Evolutionary conservation across 1,140 invertebrate genomes (phyloP).

Genomic region (Oryzaephilus surinamensis): DNA sequence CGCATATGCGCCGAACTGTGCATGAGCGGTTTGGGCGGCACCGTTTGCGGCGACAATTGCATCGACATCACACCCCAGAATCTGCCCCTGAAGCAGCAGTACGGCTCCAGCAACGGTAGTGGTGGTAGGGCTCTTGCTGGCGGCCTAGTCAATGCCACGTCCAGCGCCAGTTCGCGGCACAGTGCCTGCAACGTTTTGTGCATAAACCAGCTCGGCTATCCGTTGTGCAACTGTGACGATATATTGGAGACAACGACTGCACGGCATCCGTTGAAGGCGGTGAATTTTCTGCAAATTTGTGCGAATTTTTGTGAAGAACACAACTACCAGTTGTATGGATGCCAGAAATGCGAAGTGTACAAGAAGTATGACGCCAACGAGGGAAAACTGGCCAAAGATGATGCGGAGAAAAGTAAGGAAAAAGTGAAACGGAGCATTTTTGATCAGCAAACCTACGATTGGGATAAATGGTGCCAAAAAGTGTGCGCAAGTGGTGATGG

Average conservation of each 20-base stretch:
- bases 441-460: conserved; percentile 24
- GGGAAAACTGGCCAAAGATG: neutral
- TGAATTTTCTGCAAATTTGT: conserved; percentile 32
- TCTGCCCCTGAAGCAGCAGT: conserved; percentile 9
- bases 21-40: conserved; percentile 34
- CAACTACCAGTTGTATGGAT: conserved; percentile 25
- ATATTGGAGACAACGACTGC: neutral
- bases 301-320: conserved; percentile 27
- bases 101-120: neutral
- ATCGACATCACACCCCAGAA: conserved; percentile 26
- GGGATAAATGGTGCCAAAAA: conserved; percentile 38
- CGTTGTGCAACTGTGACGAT: conserved; percentile 27
- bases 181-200: conserved; percentile 33
- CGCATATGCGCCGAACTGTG: conserved; percentile 36
- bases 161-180: conserved; percentile 13
- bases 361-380: conserved; percentile 2
- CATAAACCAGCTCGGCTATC: conserved; percentile 32
- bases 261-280: conserved; percentile 6
- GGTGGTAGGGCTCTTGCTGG: no score
- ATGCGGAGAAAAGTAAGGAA: neutral
- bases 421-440: no score
- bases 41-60: conserved; percentile 33
- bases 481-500: conserved; percentile 42
- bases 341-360: conserved; percentile 22
- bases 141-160: neutral